phyloP scores from a whole-genome alignment of 2,797 vertebrate species.

The Protonibea diacanthus region DNA sequence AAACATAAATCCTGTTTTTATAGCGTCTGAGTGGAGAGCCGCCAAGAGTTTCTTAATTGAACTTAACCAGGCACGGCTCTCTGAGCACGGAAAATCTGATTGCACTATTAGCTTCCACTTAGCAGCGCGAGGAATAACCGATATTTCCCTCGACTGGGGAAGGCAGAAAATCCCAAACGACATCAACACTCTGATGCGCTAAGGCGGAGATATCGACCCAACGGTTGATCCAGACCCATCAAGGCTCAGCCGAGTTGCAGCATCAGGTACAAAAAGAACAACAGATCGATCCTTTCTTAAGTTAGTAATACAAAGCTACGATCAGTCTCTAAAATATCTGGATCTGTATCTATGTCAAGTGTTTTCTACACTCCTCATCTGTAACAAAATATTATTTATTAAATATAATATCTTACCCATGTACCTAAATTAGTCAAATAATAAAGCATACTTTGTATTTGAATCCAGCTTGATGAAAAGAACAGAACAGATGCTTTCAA shows the following conservation, averaged over 20 bases:
- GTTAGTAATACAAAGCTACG: not conserved
- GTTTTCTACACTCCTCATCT: not conserved
- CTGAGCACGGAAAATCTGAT: constrained; percentile 40
- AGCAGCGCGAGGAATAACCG: constrained; percentile 24
- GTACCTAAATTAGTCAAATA: not conserved
- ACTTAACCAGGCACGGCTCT: constrained; percentile 28
- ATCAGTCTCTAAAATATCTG: not conserved
- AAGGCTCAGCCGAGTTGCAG: constrained; percentile 14
- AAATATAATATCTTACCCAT: not conserved
- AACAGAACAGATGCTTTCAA: too few relatives aligned
- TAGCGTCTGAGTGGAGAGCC: constrained; percentile 3
- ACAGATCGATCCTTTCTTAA: not conserved
- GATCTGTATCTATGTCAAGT: not conserved
- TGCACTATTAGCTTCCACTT: constrained; percentile 49
- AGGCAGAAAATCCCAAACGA: constrained; percentile 31
- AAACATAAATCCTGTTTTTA: constrained; percentile 34
- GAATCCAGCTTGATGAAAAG: not conserved
- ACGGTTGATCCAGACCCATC: constrained; percentile 3
- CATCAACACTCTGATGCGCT: constrained; percentile 30
- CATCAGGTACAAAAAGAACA: constrained; percentile 15
- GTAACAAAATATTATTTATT: not conserved
- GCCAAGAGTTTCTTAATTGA: constrained; percentile 22
- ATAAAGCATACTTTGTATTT: not conserved
- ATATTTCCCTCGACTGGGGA: constrained; percentile 36
- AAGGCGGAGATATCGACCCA: constrained; percentile 35